These are phyloP conservation scores for Cathartes aura DNA, from an alignment of 2,113 vertebrate genomes.

Conservation along the genomic window DNA sequence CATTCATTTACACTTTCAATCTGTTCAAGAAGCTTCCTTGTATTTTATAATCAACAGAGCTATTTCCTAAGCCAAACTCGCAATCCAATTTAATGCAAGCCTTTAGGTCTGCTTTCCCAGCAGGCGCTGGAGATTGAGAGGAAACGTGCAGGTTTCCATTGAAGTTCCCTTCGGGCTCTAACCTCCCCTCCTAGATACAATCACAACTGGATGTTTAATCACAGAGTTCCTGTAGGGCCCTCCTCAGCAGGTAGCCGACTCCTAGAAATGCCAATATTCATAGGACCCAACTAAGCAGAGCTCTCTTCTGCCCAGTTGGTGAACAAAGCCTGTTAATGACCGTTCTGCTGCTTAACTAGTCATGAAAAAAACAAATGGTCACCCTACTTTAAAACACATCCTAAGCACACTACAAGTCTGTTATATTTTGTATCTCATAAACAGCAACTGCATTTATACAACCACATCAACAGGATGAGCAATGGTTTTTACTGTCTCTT, in stretches of 20 bases:
- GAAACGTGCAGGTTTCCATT: not conserved
- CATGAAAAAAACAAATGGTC: not conserved
- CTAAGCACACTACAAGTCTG: not conserved
- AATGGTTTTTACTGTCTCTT: not conserved
- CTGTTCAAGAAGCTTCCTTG: not conserved
- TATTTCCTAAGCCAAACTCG: not conserved
- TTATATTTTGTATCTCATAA: not conserved
- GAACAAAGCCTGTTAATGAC: not conserved
- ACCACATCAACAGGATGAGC: not conserved
- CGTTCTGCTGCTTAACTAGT: not conserved
- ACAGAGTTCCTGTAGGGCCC: not conserved
- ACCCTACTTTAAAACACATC: not conserved
- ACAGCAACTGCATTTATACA: not conserved
- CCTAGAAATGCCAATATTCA: not conserved
- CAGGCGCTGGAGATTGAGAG: not conserved
- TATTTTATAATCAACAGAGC: not conserved
- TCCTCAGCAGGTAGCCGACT: not conserved
- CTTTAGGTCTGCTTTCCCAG: not conserved
- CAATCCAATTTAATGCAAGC: not conserved
- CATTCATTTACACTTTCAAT: not conserved
- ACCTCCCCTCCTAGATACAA: rapidly evolving
- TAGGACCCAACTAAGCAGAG: not conserved
- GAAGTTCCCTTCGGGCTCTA: not conserved
- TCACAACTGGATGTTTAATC: not conserved
- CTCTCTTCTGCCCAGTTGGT: not conserved